Base-by-base conservation (phyloP, 1,140 invertebrate genomes). In the Planococcus citri region DNA sequence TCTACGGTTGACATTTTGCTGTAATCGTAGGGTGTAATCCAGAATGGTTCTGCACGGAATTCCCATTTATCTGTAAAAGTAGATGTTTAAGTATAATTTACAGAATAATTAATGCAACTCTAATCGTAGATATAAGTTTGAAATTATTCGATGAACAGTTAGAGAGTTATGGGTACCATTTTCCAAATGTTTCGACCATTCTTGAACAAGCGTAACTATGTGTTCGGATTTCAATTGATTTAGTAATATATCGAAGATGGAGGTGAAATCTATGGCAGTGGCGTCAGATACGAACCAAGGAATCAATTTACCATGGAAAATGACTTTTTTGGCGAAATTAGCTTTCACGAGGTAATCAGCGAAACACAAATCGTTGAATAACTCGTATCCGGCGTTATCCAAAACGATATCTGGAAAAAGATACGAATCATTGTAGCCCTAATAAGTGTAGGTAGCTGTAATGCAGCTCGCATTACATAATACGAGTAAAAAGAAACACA, bases 281-380 rank as follows among this genome's bases (percentile, higher is more conserved):
- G 89, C 88, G 78, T 99, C 97, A 9, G 95, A 98, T 1, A 99
- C 86, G 78, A 92, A 99, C 97, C 97, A 99, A 0, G 96, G 95
- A 73, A 94, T 88, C 10, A 82, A 80, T 82, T 99, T 99, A 0
- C 88, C 86, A 78, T 96, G 87, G 74, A 98, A 90, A 70, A 88
- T 79, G 57, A 98, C 81, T 79, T 83, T 85, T 29, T 81, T 77
- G 0, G 86, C 88, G n/a, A 93, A 78, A 57, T 85, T 82, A 69
- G 84, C 80, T 17, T 82, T 76, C 24, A 90, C 77, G 2, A 98
- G 78, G 75, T 89, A 91, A 73, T 91, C 87, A 14, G 91, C 89
- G 14, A 99, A 76, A 76, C 91, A 91, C 0, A 98, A 79, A 78
- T 99, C 97, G 1, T 88, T 87, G 73, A 95, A 88, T 3, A 98